These are phyloP conservation scores for Paraescarpia echinospica DNA, from an alignment of 1,140 invertebrate genomes.

Conservation along the genomic window DNA sequence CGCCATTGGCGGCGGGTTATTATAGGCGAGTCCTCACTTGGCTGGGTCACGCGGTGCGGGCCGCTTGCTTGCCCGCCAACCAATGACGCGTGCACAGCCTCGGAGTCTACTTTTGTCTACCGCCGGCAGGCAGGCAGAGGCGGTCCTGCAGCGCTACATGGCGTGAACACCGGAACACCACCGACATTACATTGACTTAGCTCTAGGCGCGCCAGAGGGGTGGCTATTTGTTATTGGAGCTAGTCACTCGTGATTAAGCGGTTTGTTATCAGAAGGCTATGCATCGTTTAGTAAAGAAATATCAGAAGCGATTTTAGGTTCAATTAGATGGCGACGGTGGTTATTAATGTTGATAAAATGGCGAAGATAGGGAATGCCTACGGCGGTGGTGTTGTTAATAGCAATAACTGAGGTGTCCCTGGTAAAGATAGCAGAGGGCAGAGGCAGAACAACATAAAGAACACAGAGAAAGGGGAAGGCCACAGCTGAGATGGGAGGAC, in stretches of 20 bases:
- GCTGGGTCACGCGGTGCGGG: neutral
- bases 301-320: neutral
- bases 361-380: too few species aligned
- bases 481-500: too few species aligned
- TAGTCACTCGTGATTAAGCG: neutral
- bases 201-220: neutral
- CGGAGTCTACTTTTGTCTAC: too few species aligned
- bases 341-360: too few species aligned
- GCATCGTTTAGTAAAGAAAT: neutral
- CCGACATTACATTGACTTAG: neutral
- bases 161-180: neutral
- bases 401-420: too few species aligned
- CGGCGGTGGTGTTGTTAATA: too few species aligned
- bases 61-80: neutral
- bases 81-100: neutral
- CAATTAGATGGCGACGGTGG: neutral
- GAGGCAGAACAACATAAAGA: too few species aligned
- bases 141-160: neutral
- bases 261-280: neutral
- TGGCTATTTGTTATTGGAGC: neutral
- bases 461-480: too few species aligned
- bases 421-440: too few species aligned
- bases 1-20: neutral
- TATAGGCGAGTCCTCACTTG: neutral
- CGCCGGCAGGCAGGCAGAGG: too few species aligned